Percentiles rank a stretch among this genome's conserved stretches.
Evolutionary conservation across 2,113 vertebrate species (phyloP).

Genomic region (Zosterops japonicus): DNA sequence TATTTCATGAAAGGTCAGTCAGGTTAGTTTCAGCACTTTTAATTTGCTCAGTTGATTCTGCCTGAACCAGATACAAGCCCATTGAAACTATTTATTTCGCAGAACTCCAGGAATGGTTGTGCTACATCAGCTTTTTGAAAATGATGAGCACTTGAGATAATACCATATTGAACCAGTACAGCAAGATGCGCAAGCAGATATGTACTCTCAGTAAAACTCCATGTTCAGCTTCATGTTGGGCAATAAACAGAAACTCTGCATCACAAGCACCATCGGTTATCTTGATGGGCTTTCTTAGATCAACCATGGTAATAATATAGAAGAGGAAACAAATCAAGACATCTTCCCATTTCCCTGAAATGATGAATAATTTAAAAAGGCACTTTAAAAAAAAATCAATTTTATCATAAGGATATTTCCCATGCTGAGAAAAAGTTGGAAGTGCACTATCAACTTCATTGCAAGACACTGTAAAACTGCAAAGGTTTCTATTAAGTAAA

Average conservation of each 20-base stretch:
- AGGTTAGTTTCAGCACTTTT: neutral
- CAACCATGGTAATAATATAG: neutral
- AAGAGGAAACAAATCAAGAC: neutral
- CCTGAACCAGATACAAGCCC: neutral
- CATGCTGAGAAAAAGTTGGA: neutral
- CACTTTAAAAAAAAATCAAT: neutral
- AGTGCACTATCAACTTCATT: neutral
- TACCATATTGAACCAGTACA: neutral
- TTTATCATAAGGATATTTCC: neutral
- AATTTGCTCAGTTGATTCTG: neutral
- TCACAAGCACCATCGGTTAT: neutral
- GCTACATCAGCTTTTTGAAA: constrained; percentile 3
- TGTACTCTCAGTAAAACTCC: neutral
- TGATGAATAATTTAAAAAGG: neutral
- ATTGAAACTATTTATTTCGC: neutral
- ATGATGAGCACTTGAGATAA: neutral
- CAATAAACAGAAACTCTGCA: neutral
- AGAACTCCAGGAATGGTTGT: neutral
- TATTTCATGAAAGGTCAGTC: neutral
- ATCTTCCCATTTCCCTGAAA: neutral
- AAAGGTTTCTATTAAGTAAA: neutral
- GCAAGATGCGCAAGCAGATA: neutral
- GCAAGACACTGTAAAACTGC: neutral
- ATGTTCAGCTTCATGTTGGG: neutral
- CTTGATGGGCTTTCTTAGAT: neutral